A percentile compares a stretch with the other conserved stretches of the same genome.
phyloP scores from a whole-genome alignment of 2,888 invertebrate species.

The Dorcus hopei region DNA sequence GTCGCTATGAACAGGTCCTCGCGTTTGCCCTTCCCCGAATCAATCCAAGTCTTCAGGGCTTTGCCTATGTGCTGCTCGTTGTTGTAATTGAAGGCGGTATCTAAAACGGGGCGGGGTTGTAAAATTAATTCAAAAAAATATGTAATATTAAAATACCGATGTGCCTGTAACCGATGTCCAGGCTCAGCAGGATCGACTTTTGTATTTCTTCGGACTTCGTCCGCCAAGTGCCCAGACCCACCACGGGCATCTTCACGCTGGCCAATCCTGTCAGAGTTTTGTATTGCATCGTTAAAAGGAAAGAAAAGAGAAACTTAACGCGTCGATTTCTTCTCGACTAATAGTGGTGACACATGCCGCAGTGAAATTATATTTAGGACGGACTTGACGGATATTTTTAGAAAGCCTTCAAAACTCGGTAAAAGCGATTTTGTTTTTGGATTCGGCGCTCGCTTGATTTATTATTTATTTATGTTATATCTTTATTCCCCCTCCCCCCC shows the following conservation, averaged over 20 bases:
- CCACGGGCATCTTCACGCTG: slow-evolving; percentile 62
- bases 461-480: no score
- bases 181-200: slow-evolving; percentile 59
- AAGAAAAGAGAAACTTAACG: no score
- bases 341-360: not conserved
- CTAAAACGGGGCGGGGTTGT: slow-evolving; percentile 44
- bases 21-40: slow-evolving; percentile 60
- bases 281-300: slow-evolving; percentile 44
- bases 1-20: slow-evolving; percentile 76
- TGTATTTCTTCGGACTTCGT: slow-evolving; percentile 64
- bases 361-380: not conserved
- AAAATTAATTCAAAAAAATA: not conserved
- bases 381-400: not conserved
- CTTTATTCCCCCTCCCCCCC: no score
- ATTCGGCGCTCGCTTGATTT: no score
- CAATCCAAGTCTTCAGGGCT: slow-evolving; percentile 64
- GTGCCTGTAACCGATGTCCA: slow-evolving; percentile 70
- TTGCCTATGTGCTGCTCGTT: slow-evolving; percentile 74
- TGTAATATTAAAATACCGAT: slow-evolving; percentile 55
- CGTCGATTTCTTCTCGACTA: not conserved
- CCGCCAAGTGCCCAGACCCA: slow-evolving; percentile 74
- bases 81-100: slow-evolving; percentile 76
- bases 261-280: slow-evolving; percentile 51
- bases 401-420: not conserved
- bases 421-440: not conserved